Conservation (phyloP, 2,888 invertebrate genomes). For the Cynaeus angustus region DNA sequence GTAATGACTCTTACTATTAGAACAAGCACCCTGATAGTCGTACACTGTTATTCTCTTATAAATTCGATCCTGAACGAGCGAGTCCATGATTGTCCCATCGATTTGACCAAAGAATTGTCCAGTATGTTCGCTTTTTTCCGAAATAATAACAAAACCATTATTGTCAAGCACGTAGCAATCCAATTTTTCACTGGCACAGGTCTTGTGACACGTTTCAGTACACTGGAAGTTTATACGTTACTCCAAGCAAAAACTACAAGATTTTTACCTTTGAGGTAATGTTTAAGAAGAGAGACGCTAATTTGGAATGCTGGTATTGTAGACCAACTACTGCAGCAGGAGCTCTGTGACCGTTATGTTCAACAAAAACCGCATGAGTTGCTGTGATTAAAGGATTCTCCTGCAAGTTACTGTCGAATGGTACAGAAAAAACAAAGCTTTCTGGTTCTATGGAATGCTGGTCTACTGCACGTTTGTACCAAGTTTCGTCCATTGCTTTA, state of each 20-base stretch:
- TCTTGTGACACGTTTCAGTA: constrained; percentile 84
- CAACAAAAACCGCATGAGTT: constrained; percentile 93
- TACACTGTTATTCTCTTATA: constrained; percentile 91
- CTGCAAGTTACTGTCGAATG: constrained; percentile 79
- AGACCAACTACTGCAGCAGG: constrained; percentile 95
- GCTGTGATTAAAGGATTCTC: constrained; percentile 84
- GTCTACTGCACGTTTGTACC: constrained; percentile 94
- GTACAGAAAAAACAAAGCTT: constrained; percentile 93
- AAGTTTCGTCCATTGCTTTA: constrained; percentile 89
- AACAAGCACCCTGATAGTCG: constrained; percentile 92
- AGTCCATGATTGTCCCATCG: constrained; percentile 96
- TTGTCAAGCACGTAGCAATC: constrained; percentile 96
- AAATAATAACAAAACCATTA: constrained; percentile 94
- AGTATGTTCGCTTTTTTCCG: constrained; percentile 89
- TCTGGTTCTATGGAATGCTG: constrained; percentile 90
- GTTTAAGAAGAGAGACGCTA: constrained; percentile 87
- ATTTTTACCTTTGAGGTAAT: constrained; percentile 87
- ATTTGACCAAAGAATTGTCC: constrained; percentile 96
- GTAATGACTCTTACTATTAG: constrained; percentile 79
- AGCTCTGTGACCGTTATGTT: constrained; percentile 86
- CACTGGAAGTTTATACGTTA: constrained; percentile 74
- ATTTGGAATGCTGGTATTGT: constrained; percentile 88
- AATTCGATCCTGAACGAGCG: constrained; percentile 91
- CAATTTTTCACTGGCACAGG: constrained; percentile 89
- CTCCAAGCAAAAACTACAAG: constrained; percentile 23